These are phyloP conservation scores for Pseudoatta argentina DNA, from an alignment of 1,140 invertebrate genomes.

Conservation along the genomic window DNA sequence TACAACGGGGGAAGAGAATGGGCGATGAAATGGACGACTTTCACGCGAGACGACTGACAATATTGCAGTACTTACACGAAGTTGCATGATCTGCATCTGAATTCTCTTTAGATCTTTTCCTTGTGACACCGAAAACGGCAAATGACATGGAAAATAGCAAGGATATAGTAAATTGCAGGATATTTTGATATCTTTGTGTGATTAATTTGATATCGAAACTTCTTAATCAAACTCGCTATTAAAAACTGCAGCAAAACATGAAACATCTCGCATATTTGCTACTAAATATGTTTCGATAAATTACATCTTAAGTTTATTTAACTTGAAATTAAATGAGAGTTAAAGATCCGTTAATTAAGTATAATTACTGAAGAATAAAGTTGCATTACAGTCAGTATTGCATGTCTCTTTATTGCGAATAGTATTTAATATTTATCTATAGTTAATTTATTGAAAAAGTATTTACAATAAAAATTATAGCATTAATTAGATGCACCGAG, in stretches of 20 bases:
- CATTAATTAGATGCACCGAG: neutral
- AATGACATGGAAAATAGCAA: neutral
- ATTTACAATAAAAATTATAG: neutral
- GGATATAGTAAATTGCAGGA: neutral
- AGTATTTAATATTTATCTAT: neutral
- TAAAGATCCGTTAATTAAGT: neutral
- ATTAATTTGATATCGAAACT: neutral
- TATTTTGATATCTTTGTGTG: neutral
- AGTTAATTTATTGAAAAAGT: constrained; percentile 21
- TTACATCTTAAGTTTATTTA: neutral
- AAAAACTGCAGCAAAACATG: neutral
- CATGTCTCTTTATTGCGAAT: neutral
- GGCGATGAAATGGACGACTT: neutral
- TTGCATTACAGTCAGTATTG: neutral
- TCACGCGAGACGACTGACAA: neutral
- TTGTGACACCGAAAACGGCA: neutral
- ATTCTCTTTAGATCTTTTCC: neutral
- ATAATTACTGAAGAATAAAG: neutral
- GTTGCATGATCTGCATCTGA: neutral
- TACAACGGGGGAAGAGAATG: neutral
- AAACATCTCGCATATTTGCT: neutral
- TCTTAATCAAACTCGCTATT: neutral
- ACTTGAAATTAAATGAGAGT: neutral
- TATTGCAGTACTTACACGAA: neutral
- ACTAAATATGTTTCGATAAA: neutral